These are phyloP conservation scores for Nyctibius bracteatus DNA, from an alignment of 2,113 vertebrate genomes.

Conservation along the genomic window DNA sequence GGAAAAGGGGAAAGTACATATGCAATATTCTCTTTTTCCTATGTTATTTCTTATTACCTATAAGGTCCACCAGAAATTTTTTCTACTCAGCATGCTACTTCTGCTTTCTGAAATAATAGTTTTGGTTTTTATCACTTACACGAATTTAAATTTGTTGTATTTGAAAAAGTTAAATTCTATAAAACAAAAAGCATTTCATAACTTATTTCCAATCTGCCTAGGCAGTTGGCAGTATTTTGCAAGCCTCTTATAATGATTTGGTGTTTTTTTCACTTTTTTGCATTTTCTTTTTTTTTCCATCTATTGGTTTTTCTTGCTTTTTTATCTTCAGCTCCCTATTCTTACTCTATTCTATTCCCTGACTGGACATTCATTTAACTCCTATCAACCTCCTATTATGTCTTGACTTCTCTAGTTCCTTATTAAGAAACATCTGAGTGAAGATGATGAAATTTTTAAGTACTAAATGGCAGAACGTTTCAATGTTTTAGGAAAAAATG, in stretches of 20 bases:
- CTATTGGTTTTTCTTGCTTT: background rate
- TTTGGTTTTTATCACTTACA: background rate
- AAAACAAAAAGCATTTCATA: background rate
- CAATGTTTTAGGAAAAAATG: background rate
- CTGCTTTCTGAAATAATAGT: background rate
- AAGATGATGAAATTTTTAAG: background rate
- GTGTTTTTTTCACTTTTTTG: background rate
- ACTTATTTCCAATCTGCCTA: background rate
- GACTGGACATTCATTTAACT: background rate
- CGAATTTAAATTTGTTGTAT: background rate
- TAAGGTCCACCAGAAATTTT: background rate
- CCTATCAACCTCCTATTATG: background rate
- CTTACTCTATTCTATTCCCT: background rate
- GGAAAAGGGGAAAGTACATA: background rate
- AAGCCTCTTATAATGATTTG: background rate
- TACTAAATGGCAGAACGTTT: background rate
- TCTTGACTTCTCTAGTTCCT: background rate
- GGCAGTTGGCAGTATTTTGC: background rate
- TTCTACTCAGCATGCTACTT: background rate
- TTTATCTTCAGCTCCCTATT: fast-evolving
- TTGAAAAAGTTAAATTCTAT: background rate
- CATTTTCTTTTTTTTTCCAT: background rate
- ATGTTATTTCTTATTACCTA: background rate
- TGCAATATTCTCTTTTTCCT: background rate
- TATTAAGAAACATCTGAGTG: background rate